Conservation (phyloP, 2,797 vertebrate genomes). For the Cirrhinus molitorella region DNA sequence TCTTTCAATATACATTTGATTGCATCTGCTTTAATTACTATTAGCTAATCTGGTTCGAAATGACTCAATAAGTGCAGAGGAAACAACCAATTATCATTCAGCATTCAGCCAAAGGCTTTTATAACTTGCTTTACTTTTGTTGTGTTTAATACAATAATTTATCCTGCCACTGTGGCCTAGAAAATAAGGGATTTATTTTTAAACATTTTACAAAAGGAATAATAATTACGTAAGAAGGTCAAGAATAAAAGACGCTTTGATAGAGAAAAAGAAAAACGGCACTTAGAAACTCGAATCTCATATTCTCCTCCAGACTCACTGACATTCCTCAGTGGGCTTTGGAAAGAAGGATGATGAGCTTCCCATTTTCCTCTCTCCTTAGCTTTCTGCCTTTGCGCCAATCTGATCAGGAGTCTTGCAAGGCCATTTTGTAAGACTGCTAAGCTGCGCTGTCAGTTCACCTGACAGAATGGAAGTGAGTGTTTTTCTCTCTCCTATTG, state of each 20-base stretch:
- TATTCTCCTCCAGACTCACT: conserved; percentile 38
- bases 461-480: neutral
- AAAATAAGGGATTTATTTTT: neutral
- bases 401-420: conserved; percentile 23
- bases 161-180: neutral
- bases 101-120: neutral
- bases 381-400: conserved; percentile 30
- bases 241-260: neutral
- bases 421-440: neutral
- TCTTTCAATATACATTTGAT: neutral
- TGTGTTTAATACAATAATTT: neutral
- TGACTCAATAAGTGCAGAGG: neutral
- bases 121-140: neutral
- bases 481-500: neutral
- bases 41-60: neutral
- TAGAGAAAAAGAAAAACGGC: neutral
- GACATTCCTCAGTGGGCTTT: conserved; percentile 51
- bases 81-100: neutral
- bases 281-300: neutral
- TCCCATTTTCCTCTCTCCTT: conserved; percentile 41
- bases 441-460: conserved; percentile 15
- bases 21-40: neutral
- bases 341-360: conserved; percentile 47
- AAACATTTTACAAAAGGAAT: neutral
- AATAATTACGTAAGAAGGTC: neutral